phyloP scores from a whole-genome alignment of 2,113 vertebrate genomes.

The Antechinus flavipes region DNA sequence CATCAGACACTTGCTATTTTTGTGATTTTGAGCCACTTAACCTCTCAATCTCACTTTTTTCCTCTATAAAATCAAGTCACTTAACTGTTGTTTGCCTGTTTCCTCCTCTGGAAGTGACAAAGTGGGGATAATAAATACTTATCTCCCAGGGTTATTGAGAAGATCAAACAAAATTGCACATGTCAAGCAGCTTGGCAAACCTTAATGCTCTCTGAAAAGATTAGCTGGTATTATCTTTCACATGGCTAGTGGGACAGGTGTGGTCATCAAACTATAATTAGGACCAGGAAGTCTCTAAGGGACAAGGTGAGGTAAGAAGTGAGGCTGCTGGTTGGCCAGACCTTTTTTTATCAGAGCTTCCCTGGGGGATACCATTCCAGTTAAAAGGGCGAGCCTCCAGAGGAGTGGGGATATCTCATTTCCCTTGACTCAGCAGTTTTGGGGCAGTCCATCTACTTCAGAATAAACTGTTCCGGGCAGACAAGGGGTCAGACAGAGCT shows the following conservation, averaged over 20 bases:
- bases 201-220: not conserved
- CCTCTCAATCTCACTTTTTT: not conserved
- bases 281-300: not conserved
- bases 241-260: not conserved
- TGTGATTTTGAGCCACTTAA: not conserved
- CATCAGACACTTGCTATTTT: not conserved
- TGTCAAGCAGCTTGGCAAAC: not conserved
- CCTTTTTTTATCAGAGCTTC: not conserved
- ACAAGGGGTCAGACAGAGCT: not conserved
- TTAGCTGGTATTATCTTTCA: not conserved
- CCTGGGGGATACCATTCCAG: not conserved
- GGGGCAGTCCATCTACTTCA: not conserved
- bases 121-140: not conserved
- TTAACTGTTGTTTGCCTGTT: not conserved
- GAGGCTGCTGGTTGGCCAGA: not conserved
- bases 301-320: not conserved
- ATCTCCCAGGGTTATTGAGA: not conserved
- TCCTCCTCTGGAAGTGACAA: not conserved
- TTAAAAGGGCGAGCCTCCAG: not conserved
- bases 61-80: not conserved
- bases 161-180: not conserved
- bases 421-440: not conserved
- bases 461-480: not conserved
- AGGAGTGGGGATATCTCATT: not conserved
- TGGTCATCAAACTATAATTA: not conserved